Percentiles rank a stretch among this genome's conserved stretches.
Evolutionary conservation across 2,888 invertebrate genomes (phyloP).

Genomic region (Trissolcus brochymenae): DNA sequence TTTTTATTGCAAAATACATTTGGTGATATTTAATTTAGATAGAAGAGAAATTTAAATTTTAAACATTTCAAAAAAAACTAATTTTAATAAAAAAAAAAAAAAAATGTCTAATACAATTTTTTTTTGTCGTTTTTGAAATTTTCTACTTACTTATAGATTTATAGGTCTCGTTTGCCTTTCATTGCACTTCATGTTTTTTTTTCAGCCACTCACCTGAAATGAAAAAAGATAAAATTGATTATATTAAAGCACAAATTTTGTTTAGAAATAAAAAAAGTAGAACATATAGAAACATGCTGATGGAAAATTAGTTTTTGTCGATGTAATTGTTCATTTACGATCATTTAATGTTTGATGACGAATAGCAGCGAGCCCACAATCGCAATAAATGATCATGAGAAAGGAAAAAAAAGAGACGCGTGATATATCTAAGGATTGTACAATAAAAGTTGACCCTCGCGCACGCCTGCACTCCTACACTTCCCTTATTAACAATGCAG

Average conservation of each 20-base stretch:
- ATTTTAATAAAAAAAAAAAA: not conserved
- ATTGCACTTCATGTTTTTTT: too few species aligned
- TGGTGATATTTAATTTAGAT: too few species aligned
- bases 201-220: not conserved
- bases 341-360: constrained; percentile 28
- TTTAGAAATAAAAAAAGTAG: not conserved
- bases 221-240: not conserved
- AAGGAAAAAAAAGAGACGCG: constrained; percentile 6
- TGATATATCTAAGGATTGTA: constrained; percentile 24
- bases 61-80: too few species aligned
- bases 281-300: not conserved
- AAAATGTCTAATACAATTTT: too few species aligned
- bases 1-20: too few species aligned
- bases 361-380: constrained; percentile 26
- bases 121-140: not conserved
- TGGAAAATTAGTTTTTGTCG: constrained; percentile 1
- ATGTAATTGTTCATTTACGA: constrained; percentile 21
- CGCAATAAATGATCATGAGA: constrained; percentile 37
- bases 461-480: constrained; percentile 38
- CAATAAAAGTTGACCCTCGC: constrained; percentile 48
- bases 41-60: too few species aligned
- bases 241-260: not conserved
- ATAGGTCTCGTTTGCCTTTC: too few species aligned
- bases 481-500: constrained; percentile 42
- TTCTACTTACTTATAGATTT: too few species aligned